Base-by-base conservation (phyloP, 2,888 invertebrate species). In the Crematogaster levior region DNA sequence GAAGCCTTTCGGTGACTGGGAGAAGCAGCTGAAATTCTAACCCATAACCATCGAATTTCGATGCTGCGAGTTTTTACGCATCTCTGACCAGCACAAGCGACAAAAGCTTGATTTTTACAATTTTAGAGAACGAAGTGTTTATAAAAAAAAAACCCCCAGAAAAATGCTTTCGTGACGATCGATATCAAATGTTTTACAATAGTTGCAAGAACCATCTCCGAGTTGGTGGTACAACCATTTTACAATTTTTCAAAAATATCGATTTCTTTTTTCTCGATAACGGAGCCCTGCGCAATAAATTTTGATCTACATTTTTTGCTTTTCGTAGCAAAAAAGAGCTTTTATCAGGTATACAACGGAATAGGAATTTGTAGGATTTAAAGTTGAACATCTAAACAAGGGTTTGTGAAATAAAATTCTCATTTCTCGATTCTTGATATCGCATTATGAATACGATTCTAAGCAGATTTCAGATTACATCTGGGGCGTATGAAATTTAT, bases 21-120 rank as follows among this genome's bases (percentile, higher is more conserved):
- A 46, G 53, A 63, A 51, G 65, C 48, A 63, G 74, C 65, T 75
- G 48, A 37, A 37, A 37, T 43, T 60, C 43, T 60, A 43, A 51
- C 15, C n/a, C 75, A 51, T 24, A 37, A 58, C n/a, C 40, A 15
- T 51, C 24, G 24, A 65, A 63, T 37, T 48, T 73, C 30, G 6
- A 46, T 43, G 30, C n/a, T 5, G 9, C 27, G n/a, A 40, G 4
- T 18, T 51, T 40, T 72, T 27, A 37, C 24, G n/a, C n/a, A 21
- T 7, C 24, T 63, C 18, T 18, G 27, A 34, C 7, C 21, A 5
- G 1, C 43, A 18, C 21, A n/a, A 48, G 6, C 43, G 9, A 5
- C 27, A 3, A 46, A 24, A 46, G 12, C n/a, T 30, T 10, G 48
- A 30, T 12, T 68, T 51, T 51, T 6, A 21, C 21, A 7, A 37